Evolutionary conservation across 2,797 vertebrate species (phyloP), one percentile per base, ranked within the genome.

Genomic region (Xyrichtys novacula): DNA sequence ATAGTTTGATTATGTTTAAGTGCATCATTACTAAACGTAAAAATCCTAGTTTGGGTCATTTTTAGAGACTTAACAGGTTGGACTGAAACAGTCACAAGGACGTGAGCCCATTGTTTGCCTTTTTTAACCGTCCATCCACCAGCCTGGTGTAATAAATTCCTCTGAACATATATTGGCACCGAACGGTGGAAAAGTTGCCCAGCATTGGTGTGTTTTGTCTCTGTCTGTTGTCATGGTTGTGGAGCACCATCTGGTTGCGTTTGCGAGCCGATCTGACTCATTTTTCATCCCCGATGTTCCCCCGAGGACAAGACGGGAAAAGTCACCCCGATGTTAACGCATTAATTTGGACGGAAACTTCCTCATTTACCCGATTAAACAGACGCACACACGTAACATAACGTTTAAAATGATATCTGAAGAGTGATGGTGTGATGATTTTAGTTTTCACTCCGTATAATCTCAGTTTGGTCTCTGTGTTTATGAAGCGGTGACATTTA

Each of bases 401-500:
- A 43, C 19, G n/a, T 34, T 25, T n/a, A 3, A 2, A 5, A 46
- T 36, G 17, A 2, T 67, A 34, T 56, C 36, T 3, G 42, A 44
- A 65, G 59, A 40, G 48, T 14, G 50, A 32, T 11, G 62, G 2
- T 48, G 38, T n/a, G 56, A 42, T 40, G 64, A 55, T 69, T 26
- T 22, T 5, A 1, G 1, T 34, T 54, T 44, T 46, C 11, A 0
- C 5, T 17, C 7, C 40, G 53, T 73, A 54, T 25, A 60, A 66
- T 71, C 39, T 50, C 32, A 17, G 5, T 29, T 65, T 58, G 31
- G 48, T 28, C 25, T 52, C 40, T 44, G 8, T 47, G 44, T 64
- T 66, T 70, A 43, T 44, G 58, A 74, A 46, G n/a, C 44, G 1
- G 9, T 74, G 70, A 83, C 68, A 80, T 86, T 81, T 71, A 31